Base-by-base conservation (phyloP, 2,797 vertebrate genomes). In the Labroides dimidiatus region DNA sequence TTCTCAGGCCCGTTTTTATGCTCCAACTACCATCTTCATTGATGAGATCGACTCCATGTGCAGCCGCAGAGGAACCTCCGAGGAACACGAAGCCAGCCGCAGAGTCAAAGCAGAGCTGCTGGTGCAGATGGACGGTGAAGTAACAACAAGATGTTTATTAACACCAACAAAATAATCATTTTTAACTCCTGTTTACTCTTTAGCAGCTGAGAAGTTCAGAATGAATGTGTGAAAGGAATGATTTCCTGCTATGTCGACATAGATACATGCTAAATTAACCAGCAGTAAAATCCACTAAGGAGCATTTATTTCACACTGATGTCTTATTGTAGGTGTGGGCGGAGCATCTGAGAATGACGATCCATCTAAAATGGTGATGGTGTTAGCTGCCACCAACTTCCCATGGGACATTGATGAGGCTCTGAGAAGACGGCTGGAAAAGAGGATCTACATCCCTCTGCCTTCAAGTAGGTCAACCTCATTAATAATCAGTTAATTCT, bases 391-490 rank as follows among this genome's bases (percentile, higher is more conserved):
- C 80, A 99, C 98, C 56, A 99, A 99, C 91, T 99, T 99, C 86
- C 98, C 98, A 2, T 99, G 98, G 98, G 98, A 99, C 93, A 99
- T 99, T 53, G 98, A 99, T 63, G 98, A 99, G 90, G 98, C 98
- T 64, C 89, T 99, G 85, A 94, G 97, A 73, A 93, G 98, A 43
- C 94, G 98, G 17, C 89, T 99, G 78, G 98, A 99, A 84, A 99
- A 99, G 80, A 96, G 98, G 91, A 99, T 99, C 87, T 99, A 99
- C 75, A 99, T 99, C 89, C 98, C 98, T 36, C 93, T 99, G 60
- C 98, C 98, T 15, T 99, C 96, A 92, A 95, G 98, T 98, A 94
- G 7, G 30, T 27, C n/a, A n/a, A n/a, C n/a, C 3, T 3, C 27
- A 27, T 27, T 27, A 6, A 27, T 27, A 27, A 27, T 6, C 3